Base-by-base conservation (phyloP, 2,113 vertebrate species). In the Bungarus multicinctus region DNA sequence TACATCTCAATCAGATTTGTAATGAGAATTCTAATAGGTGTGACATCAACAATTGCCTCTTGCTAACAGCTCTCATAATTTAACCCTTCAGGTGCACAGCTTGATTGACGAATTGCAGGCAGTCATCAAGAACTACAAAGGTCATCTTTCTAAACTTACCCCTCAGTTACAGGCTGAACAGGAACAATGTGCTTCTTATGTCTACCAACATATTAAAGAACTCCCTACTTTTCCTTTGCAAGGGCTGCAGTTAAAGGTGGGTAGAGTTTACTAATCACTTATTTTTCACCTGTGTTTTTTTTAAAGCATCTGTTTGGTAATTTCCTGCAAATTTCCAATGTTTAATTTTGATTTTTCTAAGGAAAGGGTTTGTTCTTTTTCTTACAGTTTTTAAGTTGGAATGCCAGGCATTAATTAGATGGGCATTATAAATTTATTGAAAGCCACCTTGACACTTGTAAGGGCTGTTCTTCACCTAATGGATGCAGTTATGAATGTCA, bases 41-140 rank as follows among this genome's bases (percentile, higher is more conserved):
- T 96, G 97, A 97, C 95, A 96, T 94, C 96, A 95, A 92, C 92
- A 95, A 96, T 96, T 96, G 97, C 95, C 96, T 95, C 92, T 95
- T 95, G 88, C 58, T 96, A 94, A 96, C 50, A 93, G 91, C 85
- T 87, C 52, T 92, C 94, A 94, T 93, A 91, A 95, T 97, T 97
- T 96, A 96, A 95, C 92, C 88, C 30, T 96, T 94, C 96, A 96
- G 97, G 96, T 96, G 95, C 95, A 94, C 94, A 94, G 74, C 60
- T 5, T 96, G 94, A 97, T 94, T 94, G 96, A 96, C 92, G 95
- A 97, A 96, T 93, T 97, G 93, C 88, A 95, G 95, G 94, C 92
- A 94, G 95, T 96, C 95, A 97, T 95, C 92, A 95, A 96, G 95
- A 97, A 93, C 86, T 94, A 95, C 88, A 96, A 92, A 96, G 92